These are phyloP conservation scores for Helarctos malayanus DNA, from an alignment of 2,797 vertebrate genomes.

Conservation along the genomic window DNA sequence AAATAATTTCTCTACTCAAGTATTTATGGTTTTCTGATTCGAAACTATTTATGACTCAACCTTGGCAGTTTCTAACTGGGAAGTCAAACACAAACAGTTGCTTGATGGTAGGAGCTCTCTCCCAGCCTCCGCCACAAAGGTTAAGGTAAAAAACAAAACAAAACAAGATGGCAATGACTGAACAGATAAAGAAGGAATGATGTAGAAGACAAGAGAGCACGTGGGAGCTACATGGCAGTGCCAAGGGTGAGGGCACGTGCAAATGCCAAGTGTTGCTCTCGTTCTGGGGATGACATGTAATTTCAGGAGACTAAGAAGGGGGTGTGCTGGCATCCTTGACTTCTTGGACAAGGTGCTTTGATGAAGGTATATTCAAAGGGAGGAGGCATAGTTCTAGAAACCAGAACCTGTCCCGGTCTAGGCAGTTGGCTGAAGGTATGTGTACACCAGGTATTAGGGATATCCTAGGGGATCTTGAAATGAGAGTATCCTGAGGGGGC, in stretches of 20 bases:
- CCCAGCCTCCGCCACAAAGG: neutral
- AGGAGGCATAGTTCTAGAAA: neutral
- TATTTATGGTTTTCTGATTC: constrained; percentile 33
- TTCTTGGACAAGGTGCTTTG: neutral
- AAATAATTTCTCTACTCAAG: neutral
- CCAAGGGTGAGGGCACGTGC: neutral
- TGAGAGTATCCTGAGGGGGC: neutral
- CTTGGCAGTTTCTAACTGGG: neutral
- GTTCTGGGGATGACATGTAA: constrained; percentile 26
- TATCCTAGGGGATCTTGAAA: constrained; percentile 15
- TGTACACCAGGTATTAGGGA: neutral
- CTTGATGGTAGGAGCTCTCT: constrained; percentile 9
- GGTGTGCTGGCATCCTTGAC: constrained; percentile 3
- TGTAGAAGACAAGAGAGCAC: neutral
- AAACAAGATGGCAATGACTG: neutral
- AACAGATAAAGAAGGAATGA: neutral
- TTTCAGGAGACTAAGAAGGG: neutral
- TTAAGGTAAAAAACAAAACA: neutral
- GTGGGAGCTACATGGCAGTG: neutral
- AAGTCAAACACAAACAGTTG: neutral
- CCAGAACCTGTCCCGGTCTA: neutral
- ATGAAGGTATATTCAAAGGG: constrained; percentile 19
- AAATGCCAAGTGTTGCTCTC: neutral
- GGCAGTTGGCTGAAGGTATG: neutral
- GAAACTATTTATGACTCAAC: constrained; percentile 27